Base-by-base conservation (phyloP, 2,113 vertebrate species). In the Microtus oregoni region DNA sequence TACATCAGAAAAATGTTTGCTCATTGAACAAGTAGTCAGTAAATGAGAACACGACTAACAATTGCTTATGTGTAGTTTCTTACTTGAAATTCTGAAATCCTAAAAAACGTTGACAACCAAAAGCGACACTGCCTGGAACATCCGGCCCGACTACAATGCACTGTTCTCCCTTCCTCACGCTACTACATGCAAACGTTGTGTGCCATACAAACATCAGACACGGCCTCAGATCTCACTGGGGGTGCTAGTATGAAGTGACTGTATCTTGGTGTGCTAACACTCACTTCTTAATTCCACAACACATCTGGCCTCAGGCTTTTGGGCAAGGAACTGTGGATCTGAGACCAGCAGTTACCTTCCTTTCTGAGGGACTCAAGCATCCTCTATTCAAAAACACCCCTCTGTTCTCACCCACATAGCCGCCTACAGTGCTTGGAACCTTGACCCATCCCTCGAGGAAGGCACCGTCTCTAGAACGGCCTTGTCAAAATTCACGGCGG, bases 21-120 rank as follows among this genome's bases (percentile, higher is more conserved):
- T 94, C 87, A 81, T 63, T 38, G 67, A 15, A 0, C 3, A 72
- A 63, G 44, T 35, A 58, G 12, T 90, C 28, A 52, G 44, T n/a
- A 81, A 86, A 55, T 15, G 32, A 55, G 76, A 87, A 83, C 50
- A 41, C 0, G 52, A 28, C 52, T 58, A 58, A 58, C 58, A 58
- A 20, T 52, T 82, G 72, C 32, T 17, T 1, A 28, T 8, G 12
- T n/a, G 30, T 58, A 90, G 77, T 89, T 95, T 20, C 73, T 91
- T 87, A 63, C 32, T 89, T 50, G 8, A 55, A 86, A 38, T 96
- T 87, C 63, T 91, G 38, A 93, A 78, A 96, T 44, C 38, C 83
- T 78, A 68, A 83, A 87, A 38, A 44, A 44, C 44, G 6, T 44
- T 44, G 44, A 44, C 44, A 44, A 44, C 44, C 44, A 44, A 44